These are phyloP conservation scores for Oceanites oceanicus DNA, from an alignment of 2,113 vertebrate species.

Conservation along the genomic window DNA sequence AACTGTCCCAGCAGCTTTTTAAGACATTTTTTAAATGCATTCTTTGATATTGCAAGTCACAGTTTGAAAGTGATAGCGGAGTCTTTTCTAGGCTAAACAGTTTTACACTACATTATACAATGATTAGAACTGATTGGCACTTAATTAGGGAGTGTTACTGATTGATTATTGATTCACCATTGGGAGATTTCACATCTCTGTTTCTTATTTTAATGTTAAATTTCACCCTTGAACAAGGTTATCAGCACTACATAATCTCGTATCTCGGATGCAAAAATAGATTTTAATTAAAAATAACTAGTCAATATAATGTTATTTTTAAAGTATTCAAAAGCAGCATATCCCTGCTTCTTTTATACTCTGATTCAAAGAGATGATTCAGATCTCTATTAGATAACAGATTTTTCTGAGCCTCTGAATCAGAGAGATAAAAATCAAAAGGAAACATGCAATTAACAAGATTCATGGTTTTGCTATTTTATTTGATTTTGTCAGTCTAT, in stretches of 20 bases:
- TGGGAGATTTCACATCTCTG: neutral
- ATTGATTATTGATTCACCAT: slow-evolving; percentile 33
- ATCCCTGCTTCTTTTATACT: neutral
- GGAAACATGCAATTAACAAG: neutral
- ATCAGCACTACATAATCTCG: neutral
- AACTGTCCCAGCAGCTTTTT: neutral
- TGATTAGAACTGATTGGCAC: neutral
- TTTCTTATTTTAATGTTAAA: neutral
- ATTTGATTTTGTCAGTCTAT: neutral
- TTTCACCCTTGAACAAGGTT: slow-evolving; percentile 24
- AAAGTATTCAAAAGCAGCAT: neutral
- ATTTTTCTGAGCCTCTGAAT: neutral
- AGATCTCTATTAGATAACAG: neutral
- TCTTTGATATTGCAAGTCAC: neutral
- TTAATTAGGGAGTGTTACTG: slow-evolving; percentile 3
- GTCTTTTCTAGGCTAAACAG: neutral
- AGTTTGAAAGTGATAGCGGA: neutral
- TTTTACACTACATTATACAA: neutral
- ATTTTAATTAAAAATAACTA: neutral
- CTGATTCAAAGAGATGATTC: neutral
- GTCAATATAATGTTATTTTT: neutral
- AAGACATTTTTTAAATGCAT: neutral
- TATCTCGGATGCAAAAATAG: neutral
- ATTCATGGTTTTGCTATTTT: neutral
- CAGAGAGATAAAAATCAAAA: neutral